Conservation (phyloP, 2,797 vertebrate genomes). For the Cirrhinus molitorella region DNA sequence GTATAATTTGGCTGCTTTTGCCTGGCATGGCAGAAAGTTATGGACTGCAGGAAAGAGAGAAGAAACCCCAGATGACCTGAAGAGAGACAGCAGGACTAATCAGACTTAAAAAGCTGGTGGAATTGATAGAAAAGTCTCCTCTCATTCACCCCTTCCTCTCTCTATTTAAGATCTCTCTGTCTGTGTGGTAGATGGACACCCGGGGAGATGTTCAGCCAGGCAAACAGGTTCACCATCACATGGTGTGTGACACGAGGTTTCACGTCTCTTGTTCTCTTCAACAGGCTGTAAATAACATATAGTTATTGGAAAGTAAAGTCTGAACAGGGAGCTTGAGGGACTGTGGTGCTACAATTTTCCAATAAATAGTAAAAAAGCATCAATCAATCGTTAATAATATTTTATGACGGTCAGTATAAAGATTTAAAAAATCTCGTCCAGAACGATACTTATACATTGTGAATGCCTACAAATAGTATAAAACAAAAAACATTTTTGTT, state of each 20-base stretch:
- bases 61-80: conserved; percentile 33
- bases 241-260: conserved; percentile 1
- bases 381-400: background rate
- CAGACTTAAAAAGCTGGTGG: conserved; percentile 54
- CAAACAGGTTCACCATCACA: conserved; percentile 35
- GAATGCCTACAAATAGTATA: background rate
- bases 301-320: background rate
- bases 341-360: background rate
- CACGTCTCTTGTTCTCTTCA: conserved; percentile 26
- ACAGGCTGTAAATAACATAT: conserved; percentile 43
- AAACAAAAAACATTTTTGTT: background rate
- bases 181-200: conserved; percentile 34
- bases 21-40: background rate
- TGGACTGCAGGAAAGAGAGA: conserved; percentile 5
- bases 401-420: background rate
- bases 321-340: conserved; percentile 1
- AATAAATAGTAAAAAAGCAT: background rate
- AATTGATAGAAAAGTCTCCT: conserved; percentile 48
- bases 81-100: conserved; percentile 53
- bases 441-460: background rate
- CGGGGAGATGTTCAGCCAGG: conserved; percentile 24
- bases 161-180: background rate
- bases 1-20: background rate
- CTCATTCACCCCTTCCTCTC: background rate
- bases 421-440: background rate